Evolutionary conservation across 2,113 vertebrate genomes (phyloP).

Genomic region (Pseudonaja textilis): DNA sequence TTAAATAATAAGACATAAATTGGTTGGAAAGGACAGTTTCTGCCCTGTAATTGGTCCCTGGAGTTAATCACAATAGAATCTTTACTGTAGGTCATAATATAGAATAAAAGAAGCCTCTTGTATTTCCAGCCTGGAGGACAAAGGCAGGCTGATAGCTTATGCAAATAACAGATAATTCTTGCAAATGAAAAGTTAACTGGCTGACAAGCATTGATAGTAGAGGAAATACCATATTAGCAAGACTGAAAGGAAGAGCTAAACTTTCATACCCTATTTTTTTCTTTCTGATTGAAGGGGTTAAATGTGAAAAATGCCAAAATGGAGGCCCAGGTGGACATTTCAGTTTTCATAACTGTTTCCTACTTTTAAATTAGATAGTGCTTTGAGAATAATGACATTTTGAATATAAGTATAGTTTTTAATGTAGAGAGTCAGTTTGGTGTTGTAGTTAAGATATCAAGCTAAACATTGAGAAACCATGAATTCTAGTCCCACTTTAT

Average conservation of each 20-base stretch:
- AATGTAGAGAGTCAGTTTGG: not conserved
- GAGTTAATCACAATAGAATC: not conserved
- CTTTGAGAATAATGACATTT: not conserved
- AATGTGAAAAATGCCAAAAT: not conserved
- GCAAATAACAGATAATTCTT: constrained; percentile 37
- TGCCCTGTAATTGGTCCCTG: constrained; percentile 9
- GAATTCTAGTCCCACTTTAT: not conserved
- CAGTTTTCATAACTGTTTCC: not conserved
- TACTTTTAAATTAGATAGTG: not conserved
- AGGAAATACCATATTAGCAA: constrained; percentile 36
- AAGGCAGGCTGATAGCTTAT: constrained; percentile 20
- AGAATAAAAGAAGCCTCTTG: not conserved
- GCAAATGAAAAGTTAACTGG: constrained; percentile 34
- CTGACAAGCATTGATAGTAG: constrained; percentile 16
- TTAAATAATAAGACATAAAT: constrained; percentile 11
- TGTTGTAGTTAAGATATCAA: not conserved
- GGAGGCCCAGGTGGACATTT: not conserved
- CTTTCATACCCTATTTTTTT: constrained; percentile 2
- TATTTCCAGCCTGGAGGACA: not conserved
- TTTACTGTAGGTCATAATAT: not conserved
- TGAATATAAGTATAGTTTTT: not conserved
- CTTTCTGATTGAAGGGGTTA: not conserved
- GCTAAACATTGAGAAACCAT: not conserved
- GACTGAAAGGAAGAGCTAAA: not conserved
- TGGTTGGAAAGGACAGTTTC: not conserved